Base-by-base conservation (phyloP, 2,113 vertebrate genomes). In the Misgurnus mizolepis region DNA sequence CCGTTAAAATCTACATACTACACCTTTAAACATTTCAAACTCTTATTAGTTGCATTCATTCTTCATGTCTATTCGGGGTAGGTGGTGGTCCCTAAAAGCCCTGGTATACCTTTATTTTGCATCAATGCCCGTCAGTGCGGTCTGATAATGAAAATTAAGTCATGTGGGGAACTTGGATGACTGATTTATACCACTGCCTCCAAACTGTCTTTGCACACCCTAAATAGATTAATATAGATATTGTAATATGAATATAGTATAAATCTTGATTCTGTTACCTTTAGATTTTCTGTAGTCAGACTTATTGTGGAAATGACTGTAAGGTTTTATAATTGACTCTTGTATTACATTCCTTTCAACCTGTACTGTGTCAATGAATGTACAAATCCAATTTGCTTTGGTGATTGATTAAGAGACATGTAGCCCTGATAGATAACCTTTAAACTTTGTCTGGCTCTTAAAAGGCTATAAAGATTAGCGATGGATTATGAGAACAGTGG, bases 321-420 rank as follows among this genome's bases (percentile, higher is more conserved):
- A 15, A 61, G 27, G n/a, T 47, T 8, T 61, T 47, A 78, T 68
- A 47, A 56, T 10, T 60, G 14, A 68, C 40, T 67, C 45, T 45
- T 64, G 56, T 62, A 5, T 49, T 45, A 64, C 27, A 68, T 69
- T 76, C 65, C 34, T 76, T 64, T 11, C 58, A 49, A 67, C 14
- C 15, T 22, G 18, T 65, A 22, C 49, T 40, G 22, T 7, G 61
- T 58, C 34, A 73, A 43, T 61, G 47, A 67, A 72, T n/a, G 41
- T 74, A 50, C 47, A 70, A 75, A 82, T 65, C 58, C 49, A 65
- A 60, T 70, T 55, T 70, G 39, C 60, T 10, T 12, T 66, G 76
- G 27, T 71, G 41, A 53, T 47, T 69, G 69, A 45, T 62, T 12
- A 40, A 71, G 50, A 27, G 17, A 0, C 18, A 4, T 65, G 56